Evolutionary conservation across 2,113 vertebrate genomes (phyloP).

Genomic region (Euleptes europaea): DNA sequence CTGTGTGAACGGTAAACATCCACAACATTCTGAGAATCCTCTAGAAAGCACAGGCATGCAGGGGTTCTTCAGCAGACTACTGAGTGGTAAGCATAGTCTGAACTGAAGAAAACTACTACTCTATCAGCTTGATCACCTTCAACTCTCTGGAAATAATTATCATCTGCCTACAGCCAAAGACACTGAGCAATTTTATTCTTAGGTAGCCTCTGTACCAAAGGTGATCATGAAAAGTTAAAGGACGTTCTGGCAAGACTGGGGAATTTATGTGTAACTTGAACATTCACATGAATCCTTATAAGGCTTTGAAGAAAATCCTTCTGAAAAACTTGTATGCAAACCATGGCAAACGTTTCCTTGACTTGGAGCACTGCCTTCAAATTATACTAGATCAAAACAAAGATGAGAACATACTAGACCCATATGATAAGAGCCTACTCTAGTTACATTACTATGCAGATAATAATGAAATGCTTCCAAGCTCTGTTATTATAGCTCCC

Average conservation of each 20-base stretch:
- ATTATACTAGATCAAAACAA: slow-evolving; percentile 29
- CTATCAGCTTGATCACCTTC: background rate
- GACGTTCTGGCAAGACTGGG: background rate
- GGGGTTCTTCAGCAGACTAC: background rate
- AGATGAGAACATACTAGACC: slow-evolving; percentile 44
- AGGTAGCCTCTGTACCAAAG: background rate
- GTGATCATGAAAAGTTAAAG: background rate
- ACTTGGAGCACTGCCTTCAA: slow-evolving; percentile 62
- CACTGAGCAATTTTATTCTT: background rate
- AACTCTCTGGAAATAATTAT: background rate
- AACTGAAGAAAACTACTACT: background rate
- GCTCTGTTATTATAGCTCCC: slow-evolving; percentile 1
- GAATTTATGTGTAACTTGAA: slow-evolving; percentile 10
- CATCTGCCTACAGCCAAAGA: background rate
- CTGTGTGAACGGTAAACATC: background rate
- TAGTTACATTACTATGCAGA: slow-evolving; percentile 18
- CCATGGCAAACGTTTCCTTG: slow-evolving; percentile 58
- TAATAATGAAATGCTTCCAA: background rate
- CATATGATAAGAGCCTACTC: slow-evolving; percentile 40
- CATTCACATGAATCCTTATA: slow-evolving; percentile 34
- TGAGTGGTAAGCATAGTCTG: background rate
- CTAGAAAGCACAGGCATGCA: background rate
- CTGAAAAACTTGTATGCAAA: slow-evolving; percentile 38
- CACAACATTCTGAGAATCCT: background rate
- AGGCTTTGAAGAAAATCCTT: slow-evolving; percentile 36